phyloP scores from a whole-genome alignment of 2,113 vertebrate genomes.

The Malaclemys terrapin region DNA sequence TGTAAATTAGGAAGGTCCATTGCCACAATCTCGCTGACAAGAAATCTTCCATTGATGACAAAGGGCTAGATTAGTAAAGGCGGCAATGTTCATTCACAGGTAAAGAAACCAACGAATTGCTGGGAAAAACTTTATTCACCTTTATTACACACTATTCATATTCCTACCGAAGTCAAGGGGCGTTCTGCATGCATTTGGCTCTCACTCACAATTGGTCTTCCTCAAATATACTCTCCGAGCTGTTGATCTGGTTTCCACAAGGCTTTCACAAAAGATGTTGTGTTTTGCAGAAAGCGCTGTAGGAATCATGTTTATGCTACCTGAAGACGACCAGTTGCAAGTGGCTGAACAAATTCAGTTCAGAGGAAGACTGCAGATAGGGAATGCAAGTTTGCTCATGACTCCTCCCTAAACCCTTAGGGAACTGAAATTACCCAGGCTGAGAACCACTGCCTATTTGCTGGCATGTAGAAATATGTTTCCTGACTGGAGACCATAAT shows the following conservation, averaged over 20 bases:
- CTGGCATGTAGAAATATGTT: not conserved
- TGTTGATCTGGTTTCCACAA: conserved; percentile 65
- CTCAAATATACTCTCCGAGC: conserved; percentile 64
- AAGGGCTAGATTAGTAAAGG: not conserved
- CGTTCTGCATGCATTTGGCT: not conserved
- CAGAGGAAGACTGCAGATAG: not conserved
- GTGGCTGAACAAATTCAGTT: conserved; percentile 51
- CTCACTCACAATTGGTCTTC: conserved; percentile 63
- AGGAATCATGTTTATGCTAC: conserved; percentile 62
- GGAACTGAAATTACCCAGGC: not conserved
- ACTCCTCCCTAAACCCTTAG: not conserved
- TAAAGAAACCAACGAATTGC: conserved; percentile 28
- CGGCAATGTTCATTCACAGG: not conserved
- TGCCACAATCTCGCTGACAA: not conserved
- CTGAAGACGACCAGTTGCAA: conserved; percentile 31
- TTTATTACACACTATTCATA: conserved; percentile 27
- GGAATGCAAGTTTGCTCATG: not conserved
- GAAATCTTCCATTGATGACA: not conserved
- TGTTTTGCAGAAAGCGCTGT: conserved; percentile 42
- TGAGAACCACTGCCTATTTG: not conserved
- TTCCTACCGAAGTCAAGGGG: conserved; percentile 42
- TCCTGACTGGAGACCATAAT: not conserved
- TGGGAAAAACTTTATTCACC: conserved; percentile 29
- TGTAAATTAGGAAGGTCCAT: not conserved
- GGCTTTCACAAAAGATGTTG: conserved; percentile 45